Base-by-base conservation (phyloP, 2,888 invertebrate species). In the Platycnemis pennipes region DNA sequence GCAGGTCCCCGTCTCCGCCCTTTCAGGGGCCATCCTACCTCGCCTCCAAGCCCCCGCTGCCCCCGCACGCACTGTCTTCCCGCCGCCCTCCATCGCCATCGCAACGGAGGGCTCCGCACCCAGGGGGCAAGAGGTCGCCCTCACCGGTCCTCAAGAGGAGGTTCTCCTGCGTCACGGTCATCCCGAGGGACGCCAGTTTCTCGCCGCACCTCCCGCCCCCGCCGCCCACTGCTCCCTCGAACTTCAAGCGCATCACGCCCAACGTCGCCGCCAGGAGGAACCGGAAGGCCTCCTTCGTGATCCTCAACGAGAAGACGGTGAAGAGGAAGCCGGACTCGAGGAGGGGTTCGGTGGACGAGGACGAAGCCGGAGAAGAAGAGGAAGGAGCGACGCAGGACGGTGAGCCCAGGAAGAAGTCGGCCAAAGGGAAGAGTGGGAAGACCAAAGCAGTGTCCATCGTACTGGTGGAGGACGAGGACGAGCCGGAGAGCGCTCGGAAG, bases 221-320 rank as follows among this genome's bases (percentile, higher is more conserved):
- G 56, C 91, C 91, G 5, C 91, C 91, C n/a, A 91, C 91, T 0
- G 91, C 91, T 8, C 91, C 91, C 44, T 63, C 91, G 8, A 91
- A 91, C 69, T 91, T 91, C 63, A 56, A 63, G 63, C 42, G 91
- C n/a, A 91, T 91, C 7, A 45, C 91, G 4, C 91, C 91, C 44
- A 91, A 91, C 91, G 63, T 91, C 44, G 91, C 91, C 2, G 7
- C 91, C 11, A 19, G 91, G 37, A 56, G 91, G n/a, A 44, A 63
- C 26, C 44, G 91, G 91, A 91, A 91, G 63, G 91, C 91, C n/a
- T 91, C 91, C 8, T 91, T 91, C 63, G 91, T 91, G 7, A 91
- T 91, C 44, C 91, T 91, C 5, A 91, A 91, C 45, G 91, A 91
- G 91, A 63, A 56, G n/a, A 63, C 63, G 11, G 56, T 91, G 56